These are phyloP conservation scores for Colletes gigas DNA, from an alignment of 1,140 invertebrate species.

Conservation along the genomic window DNA sequence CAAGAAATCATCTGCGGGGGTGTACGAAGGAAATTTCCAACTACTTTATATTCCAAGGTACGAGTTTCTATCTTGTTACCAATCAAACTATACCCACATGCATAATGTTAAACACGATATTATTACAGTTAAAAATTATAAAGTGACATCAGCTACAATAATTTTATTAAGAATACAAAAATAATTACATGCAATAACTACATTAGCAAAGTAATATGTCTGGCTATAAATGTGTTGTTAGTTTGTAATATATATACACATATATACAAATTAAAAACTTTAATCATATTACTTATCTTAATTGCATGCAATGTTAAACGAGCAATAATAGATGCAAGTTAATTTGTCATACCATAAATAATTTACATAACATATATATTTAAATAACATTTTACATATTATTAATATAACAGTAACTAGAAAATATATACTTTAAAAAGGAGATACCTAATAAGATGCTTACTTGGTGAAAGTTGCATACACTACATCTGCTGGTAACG, in stretches of 20 bases:
- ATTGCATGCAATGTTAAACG: constrained; percentile 33
- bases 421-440: no score
- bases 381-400: constrained; percentile 2
- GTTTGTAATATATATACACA: not conserved
- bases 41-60: constrained; percentile 81
- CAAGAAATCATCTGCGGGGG: constrained; percentile 53
- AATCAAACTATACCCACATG: constrained; percentile 79
- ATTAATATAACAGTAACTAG: not conserved
- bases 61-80: constrained; percentile 82
- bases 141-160: not conserved
- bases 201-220: not conserved
- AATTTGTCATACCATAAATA: not conserved
- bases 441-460: constrained; percentile 74
- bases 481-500: constrained; percentile 92
- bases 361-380: not conserved
- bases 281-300: constrained; percentile 16
- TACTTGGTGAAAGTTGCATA: constrained; percentile 92
- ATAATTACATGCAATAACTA: no score
- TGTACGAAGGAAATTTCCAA: constrained; percentile 77
- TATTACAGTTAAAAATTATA: not conserved
- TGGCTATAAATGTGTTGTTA: constrained; percentile 2
- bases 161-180: not conserved
- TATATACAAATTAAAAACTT: constrained; percentile 1
- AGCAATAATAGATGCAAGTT: constrained; percentile 9
- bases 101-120: constrained; percentile 53